phyloP scores from a whole-genome alignment of 2,113 vertebrate genomes.

The Proterorhinus semilunaris region DNA sequence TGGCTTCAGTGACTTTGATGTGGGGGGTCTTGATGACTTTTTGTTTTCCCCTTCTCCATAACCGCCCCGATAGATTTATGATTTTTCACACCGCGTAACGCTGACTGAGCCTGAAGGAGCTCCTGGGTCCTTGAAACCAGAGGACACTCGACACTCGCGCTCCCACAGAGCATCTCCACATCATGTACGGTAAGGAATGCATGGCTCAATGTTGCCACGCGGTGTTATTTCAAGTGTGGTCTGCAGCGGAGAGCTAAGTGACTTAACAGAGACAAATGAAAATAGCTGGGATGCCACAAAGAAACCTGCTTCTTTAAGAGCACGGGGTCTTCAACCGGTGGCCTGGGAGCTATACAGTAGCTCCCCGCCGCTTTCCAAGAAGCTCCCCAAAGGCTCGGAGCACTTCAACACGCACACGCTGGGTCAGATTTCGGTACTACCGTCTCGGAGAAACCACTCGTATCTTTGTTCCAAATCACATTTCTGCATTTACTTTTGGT shows the following conservation, averaged over 20 bases:
- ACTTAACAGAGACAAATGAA: constrained; percentile 70
- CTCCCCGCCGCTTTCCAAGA: too few relatives aligned
- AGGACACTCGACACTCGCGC: constrained; percentile 7
- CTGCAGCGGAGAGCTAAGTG: constrained; percentile 49
- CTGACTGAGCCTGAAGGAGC: constrained; percentile 7
- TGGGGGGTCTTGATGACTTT: background rate
- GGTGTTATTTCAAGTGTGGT: constrained; percentile 56
- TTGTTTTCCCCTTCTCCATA: background rate
- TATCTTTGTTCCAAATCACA: too few relatives aligned
- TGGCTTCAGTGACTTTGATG: background rate
- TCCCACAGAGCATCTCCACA: constrained; percentile 46
- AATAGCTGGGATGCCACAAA: constrained; percentile 56
- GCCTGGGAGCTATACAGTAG: too few relatives aligned
- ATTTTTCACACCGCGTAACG: constrained; percentile 8
- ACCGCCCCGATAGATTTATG: background rate
- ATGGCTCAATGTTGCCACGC: constrained; percentile 19
- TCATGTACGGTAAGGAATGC: constrained; percentile 62
- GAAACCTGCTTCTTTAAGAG: background rate
- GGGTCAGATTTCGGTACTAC: too few relatives aligned
- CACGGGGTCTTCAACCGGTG: too few relatives aligned
- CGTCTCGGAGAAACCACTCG: too few relatives aligned
- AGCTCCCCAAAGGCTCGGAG: too few relatives aligned
- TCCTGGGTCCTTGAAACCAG: background rate
- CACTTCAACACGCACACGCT: too few relatives aligned
- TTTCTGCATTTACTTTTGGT: too few relatives aligned